Evolutionary conservation across 2,113 vertebrate genomes (phyloP).

Genomic region (Callipepla californica): DNA sequence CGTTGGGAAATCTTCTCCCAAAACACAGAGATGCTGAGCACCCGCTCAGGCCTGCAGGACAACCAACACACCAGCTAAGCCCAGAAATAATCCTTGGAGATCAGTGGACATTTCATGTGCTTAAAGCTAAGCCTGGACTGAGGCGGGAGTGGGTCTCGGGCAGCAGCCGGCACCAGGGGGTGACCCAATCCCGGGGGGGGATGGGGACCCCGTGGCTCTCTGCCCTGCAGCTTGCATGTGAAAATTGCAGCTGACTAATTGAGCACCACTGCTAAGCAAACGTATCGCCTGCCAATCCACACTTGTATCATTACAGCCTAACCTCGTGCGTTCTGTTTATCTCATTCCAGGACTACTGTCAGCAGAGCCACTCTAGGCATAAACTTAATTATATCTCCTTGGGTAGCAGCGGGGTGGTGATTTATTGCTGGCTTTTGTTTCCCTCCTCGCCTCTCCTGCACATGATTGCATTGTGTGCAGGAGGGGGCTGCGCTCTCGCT

Average conservation of each 20-base stretch:
- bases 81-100: neutral
- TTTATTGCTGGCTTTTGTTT: conserved; percentile 65
- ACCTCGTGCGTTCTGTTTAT: conserved; percentile 5
- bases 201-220: fast-evolving
- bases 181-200: fast-evolving
- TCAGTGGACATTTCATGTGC: neutral
- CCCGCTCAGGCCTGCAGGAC: neutral
- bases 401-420: conserved; percentile 56
- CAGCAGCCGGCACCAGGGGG: neutral
- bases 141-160: fast-evolving
- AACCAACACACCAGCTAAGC: neutral
- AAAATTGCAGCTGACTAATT: neutral
- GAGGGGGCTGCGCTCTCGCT: too few species aligned
- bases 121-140: neutral
- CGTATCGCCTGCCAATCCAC: conserved; percentile 8
- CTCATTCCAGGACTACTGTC: conserved; percentile 50
- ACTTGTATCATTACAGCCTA: neutral
- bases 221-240: neutral
- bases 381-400: conserved; percentile 69
- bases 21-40: neutral
- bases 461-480: neutral
- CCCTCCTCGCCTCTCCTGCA: conserved; percentile 40
- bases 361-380: conserved; percentile 45
- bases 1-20: too few species aligned
- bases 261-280: neutral